phyloP scores from a whole-genome alignment of 1,140 invertebrate genomes.

The Papilio polytes region DNA sequence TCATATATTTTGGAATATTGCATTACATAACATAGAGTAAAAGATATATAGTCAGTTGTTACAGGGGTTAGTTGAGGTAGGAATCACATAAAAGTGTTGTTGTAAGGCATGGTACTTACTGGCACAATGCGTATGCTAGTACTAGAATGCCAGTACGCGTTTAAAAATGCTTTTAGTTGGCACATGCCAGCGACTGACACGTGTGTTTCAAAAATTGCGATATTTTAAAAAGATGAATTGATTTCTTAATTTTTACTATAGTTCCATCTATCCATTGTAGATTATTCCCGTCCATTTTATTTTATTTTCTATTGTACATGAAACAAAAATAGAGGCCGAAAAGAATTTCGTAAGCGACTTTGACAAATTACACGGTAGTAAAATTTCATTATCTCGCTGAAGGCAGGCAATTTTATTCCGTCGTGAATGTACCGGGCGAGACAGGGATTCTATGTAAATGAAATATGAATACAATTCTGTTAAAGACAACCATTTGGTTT shows the following conservation, averaged over 20 bases:
- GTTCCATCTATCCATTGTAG: background rate
- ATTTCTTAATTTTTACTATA: background rate
- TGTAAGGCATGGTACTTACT: too few species aligned
- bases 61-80: too few species aligned
- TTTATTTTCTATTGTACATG: background rate
- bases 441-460: slow-evolving; percentile 23
- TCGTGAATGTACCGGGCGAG: slow-evolving; percentile 12
- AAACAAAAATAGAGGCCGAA: slow-evolving; percentile 18
- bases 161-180: too few species aligned
- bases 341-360: slow-evolving; percentile 25
- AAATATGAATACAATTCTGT: slow-evolving; percentile 29
- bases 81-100: too few species aligned
- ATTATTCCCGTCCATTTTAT: background rate
- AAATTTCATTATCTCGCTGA: slow-evolving; percentile 28
- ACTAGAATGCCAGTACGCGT: too few species aligned
- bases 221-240: background rate
- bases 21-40: too few species aligned
- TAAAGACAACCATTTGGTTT: slow-evolving; percentile 28
- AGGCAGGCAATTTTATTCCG: slow-evolving; percentile 22
- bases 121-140: too few species aligned
- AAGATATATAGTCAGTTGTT: too few species aligned
- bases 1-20: too few species aligned
- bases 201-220: too few species aligned
- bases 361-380: slow-evolving; percentile 27
- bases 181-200: too few species aligned